Evolutionary conservation across 2,113 vertebrate genomes (phyloP).

Genomic region (Ictalurus punctatus): DNA sequence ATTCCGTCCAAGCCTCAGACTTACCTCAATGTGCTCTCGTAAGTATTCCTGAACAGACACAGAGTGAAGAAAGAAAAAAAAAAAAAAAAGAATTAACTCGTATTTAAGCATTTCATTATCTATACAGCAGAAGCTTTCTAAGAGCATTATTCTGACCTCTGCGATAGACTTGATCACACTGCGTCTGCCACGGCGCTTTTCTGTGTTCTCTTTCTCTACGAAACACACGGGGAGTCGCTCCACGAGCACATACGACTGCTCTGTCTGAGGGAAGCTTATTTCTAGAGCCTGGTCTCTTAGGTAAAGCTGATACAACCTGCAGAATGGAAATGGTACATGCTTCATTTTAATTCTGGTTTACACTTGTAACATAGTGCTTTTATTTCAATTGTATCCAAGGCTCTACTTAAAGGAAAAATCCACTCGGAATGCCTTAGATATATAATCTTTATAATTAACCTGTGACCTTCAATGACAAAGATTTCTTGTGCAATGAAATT

Average conservation of each 20-base stretch:
- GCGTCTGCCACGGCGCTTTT: slow-evolving; percentile 81
- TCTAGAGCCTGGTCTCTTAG: slow-evolving; percentile 83
- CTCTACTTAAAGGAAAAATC: not conserved
- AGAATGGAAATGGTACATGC: slow-evolving; percentile 12
- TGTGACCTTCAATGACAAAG: not conserved
- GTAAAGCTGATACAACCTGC: slow-evolving; percentile 81
- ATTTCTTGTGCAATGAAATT: not conserved
- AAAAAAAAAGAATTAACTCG: not conserved
- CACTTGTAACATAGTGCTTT: not conserved
- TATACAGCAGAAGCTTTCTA: not conserved
- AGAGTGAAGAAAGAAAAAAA: not conserved
- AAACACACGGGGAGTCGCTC: slow-evolving; percentile 89
- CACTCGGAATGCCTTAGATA: not conserved
- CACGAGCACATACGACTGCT: slow-evolving; percentile 73
- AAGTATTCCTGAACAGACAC: slow-evolving; percentile 81
- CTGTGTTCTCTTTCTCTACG: slow-evolving; percentile 88
- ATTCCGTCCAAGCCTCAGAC: slow-evolving; percentile 10
- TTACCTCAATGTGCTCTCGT: slow-evolving; percentile 90
- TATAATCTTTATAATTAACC: not conserved
- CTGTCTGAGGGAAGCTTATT: slow-evolving; percentile 76
- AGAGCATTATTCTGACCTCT: slow-evolving; percentile 72
- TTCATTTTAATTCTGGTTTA: not conserved
- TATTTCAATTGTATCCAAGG: not conserved
- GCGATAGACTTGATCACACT: slow-evolving; percentile 84
- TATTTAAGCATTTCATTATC: not conserved